Conservation (phyloP, 2,888 invertebrate species). For the Malthinus seriepunctatus region DNA sequence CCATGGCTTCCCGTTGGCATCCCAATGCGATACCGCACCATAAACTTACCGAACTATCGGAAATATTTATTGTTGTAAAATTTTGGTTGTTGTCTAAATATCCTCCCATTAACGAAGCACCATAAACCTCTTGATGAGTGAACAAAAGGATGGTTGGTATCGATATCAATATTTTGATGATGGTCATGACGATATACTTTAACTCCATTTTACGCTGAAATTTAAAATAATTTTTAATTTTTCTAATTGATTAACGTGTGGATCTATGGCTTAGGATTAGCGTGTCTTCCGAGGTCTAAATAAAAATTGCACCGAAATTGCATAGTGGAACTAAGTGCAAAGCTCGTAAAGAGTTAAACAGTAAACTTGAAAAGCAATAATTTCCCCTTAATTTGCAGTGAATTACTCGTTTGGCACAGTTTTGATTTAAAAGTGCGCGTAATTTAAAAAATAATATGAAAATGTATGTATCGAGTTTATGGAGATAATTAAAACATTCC, state of each 20-base stretch:
- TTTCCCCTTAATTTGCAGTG: too few species aligned
- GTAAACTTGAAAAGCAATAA: too few species aligned
- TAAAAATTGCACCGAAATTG: too few species aligned
- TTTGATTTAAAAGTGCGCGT: neutral
- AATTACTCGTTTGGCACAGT: neutral
- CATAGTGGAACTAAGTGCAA: too few species aligned
- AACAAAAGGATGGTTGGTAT: conserved; percentile 43
- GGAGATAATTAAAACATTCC: conserved; percentile 8
- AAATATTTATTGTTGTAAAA: conserved; percentile 11
- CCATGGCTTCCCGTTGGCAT: too few species aligned
- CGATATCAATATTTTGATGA: conserved; percentile 51
- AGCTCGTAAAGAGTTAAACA: too few species aligned
- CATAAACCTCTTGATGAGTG: conserved; percentile 31
- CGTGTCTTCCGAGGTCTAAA: too few species aligned
- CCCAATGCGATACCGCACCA: too few species aligned
- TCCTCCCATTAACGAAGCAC: conserved; percentile 46
- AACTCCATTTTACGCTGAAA: conserved; percentile 45
- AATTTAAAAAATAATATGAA: neutral
- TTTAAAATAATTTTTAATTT: neutral
- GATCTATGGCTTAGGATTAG: too few species aligned
- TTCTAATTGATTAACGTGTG: neutral
- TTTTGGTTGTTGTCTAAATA: conserved; percentile 41
- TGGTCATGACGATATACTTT: conserved; percentile 47
- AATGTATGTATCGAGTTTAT: neutral
- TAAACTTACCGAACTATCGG: conserved; percentile 4